Conservation (phyloP, 2,113 vertebrate species). For the Dinomys branickii region DNA sequence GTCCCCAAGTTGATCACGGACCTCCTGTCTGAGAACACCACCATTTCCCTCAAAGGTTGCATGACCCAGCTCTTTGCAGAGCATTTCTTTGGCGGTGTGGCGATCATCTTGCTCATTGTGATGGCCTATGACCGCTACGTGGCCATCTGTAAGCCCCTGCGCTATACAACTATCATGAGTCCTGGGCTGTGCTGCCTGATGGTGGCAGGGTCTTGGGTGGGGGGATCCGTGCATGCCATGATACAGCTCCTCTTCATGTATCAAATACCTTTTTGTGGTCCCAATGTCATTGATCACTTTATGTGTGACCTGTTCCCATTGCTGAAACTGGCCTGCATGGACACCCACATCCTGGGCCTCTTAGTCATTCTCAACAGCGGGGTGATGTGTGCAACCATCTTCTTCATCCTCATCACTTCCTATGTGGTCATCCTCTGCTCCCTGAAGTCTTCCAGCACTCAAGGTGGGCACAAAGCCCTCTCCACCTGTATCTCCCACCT, state of each 20-base stretch:
- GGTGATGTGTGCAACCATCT: slow-evolving; percentile 54
- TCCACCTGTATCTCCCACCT: slow-evolving; percentile 68
- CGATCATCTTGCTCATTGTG: too few species aligned
- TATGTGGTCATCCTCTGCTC: slow-evolving; percentile 65
- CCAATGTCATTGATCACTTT: too few species aligned
- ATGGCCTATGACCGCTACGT: too few species aligned
- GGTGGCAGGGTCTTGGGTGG: too few species aligned
- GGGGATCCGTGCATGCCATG: too few species aligned
- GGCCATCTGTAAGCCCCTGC: too few species aligned
- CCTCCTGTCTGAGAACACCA: not conserved
- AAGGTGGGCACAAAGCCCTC: slow-evolving; percentile 51
- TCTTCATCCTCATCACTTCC: slow-evolving; percentile 61
- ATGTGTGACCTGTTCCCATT: too few species aligned
- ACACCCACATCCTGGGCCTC: slow-evolving; percentile 29
- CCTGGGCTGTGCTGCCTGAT: too few species aligned
- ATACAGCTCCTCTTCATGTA: too few species aligned
- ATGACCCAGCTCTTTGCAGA: slow-evolving; percentile 54
- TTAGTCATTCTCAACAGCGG: slow-evolving; percentile 62
- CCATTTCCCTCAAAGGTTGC: not conserved
- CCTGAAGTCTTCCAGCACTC: not conserved
- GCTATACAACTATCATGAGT: too few species aligned
- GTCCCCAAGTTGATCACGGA: slow-evolving; percentile 30
- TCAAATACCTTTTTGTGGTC: too few species aligned
- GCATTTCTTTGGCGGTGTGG: slow-evolving; percentile 40
- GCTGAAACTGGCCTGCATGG: slow-evolving; percentile 22